Evolutionary conservation across 2,888 invertebrate species (phyloP).

Genomic region (Odontocolon sp.): DNA sequence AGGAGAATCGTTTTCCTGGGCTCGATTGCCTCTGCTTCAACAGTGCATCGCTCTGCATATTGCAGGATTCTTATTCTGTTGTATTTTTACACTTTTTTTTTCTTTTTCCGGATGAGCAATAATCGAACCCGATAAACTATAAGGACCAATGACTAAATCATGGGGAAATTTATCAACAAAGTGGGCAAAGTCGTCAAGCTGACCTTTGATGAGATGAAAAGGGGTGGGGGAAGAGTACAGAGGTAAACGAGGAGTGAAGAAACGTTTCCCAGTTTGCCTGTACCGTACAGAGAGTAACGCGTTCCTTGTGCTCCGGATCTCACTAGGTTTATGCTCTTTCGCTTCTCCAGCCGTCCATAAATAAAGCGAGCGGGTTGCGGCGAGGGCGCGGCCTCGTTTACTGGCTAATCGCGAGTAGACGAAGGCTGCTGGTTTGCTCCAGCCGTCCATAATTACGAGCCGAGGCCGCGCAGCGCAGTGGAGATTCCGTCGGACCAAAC

Average conservation of each 20-base stretch:
- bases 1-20: constrained; percentile 3
- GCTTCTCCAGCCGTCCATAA: constrained; percentile 52
- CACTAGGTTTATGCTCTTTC: constrained; percentile 42
- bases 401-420: constrained; percentile 53
- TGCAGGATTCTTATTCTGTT: too few relatives aligned
- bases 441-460: constrained; percentile 47
- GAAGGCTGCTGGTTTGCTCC: constrained; percentile 21
- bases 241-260: constrained; percentile 11
- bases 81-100: too few relatives aligned
- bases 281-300: constrained; percentile 10
- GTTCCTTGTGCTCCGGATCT: constrained; percentile 18
- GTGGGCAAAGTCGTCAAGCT: too few relatives aligned
- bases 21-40: constrained; percentile 26
- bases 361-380: constrained; percentile 45
- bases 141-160: too few relatives aligned
- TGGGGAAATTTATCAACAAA: too few relatives aligned
- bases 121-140: too few relatives aligned
- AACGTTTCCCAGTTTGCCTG: constrained; percentile 31
- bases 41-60: constrained; percentile 20
- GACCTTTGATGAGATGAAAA: too few relatives aligned
- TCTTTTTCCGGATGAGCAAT: too few relatives aligned
- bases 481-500: constrained; percentile 56
- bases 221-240: too few relatives aligned
- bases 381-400: constrained; percentile 56
- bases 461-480: constrained; percentile 36